phyloP scores from a whole-genome alignment of 2,113 vertebrate genomes.

The Nycticebus coucang region DNA sequence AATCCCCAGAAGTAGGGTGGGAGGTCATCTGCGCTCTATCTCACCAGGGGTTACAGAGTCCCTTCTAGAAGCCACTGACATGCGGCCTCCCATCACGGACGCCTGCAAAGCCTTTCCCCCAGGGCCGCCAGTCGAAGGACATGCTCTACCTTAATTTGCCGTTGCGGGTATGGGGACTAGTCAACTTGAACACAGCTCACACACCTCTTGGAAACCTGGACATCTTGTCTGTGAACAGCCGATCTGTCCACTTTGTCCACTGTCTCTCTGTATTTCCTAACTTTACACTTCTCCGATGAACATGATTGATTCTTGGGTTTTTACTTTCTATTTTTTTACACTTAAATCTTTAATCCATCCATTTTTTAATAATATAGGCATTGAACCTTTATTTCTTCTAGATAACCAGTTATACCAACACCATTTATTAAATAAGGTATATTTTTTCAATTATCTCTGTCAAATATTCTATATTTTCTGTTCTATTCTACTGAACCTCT shows the following conservation, averaged over 20 bases:
- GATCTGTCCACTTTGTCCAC: rapidly evolving
- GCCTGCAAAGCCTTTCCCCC: too few species aligned
- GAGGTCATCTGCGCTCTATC: background rate
- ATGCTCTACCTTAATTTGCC: rapidly evolving
- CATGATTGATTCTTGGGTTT: background rate
- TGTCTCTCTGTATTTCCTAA: background rate
- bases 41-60: background rate
- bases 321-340: background rate
- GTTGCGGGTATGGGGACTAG: rapidly evolving
- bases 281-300: background rate
- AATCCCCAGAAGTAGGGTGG: background rate
- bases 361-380: background rate
- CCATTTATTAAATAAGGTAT: background rate
- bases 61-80: background rate
- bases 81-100: too few species aligned
- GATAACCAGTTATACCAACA: background rate
- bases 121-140: background rate
- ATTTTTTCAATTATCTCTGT: too few species aligned
- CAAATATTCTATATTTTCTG: background rate
- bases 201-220: background rate
- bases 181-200: background rate
- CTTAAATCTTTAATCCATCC: background rate
- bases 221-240: background rate
- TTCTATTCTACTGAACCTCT: background rate
- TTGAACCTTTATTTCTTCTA: background rate